These are phyloP conservation scores for Eupithecia exiguata DNA, from an alignment of 2,888 invertebrate genomes.

Conservation along the genomic window DNA sequence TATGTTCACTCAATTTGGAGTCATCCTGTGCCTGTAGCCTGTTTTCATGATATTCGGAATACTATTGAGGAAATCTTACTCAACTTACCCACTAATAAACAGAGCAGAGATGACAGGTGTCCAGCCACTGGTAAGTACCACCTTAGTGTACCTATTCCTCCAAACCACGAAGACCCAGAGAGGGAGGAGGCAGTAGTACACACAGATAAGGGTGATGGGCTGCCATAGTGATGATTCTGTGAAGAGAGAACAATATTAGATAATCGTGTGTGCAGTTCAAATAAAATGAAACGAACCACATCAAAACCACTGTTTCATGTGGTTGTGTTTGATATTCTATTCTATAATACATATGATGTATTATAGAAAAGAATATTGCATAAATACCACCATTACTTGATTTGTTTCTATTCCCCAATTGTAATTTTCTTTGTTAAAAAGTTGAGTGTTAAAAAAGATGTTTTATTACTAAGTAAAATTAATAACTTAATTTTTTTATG, in stretches of 20 bases:
- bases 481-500: too few relatives aligned
- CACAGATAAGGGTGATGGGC: slow-evolving; percentile 87
- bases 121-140: slow-evolving; percentile 96
- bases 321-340: too few relatives aligned
- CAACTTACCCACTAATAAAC: slow-evolving; percentile 95
- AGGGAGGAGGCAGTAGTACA: slow-evolving; percentile 90
- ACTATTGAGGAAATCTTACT: background rate
- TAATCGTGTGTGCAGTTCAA: background rate
- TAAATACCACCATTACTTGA: background rate
- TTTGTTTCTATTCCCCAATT: too few relatives aligned
- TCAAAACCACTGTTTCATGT: too few relatives aligned
- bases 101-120: slow-evolving; percentile 96
- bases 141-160: slow-evolving; percentile 93
- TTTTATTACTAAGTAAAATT: too few relatives aligned
- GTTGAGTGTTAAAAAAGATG: too few relatives aligned
- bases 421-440: too few relatives aligned
- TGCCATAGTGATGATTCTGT: slow-evolving; percentile 89
- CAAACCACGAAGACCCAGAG: slow-evolving; percentile 93
- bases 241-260: slow-evolving; percentile 34
- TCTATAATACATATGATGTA: too few relatives aligned
- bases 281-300: background rate
- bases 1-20: background rate
- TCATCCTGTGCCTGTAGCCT: background rate
- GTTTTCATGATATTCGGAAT: background rate
- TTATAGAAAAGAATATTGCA: background rate